A percentile compares a stretch with the other conserved stretches of the same genome.
phyloP scores from a whole-genome alignment of 1,140 invertebrate species.

The Aphis gossypii region DNA sequence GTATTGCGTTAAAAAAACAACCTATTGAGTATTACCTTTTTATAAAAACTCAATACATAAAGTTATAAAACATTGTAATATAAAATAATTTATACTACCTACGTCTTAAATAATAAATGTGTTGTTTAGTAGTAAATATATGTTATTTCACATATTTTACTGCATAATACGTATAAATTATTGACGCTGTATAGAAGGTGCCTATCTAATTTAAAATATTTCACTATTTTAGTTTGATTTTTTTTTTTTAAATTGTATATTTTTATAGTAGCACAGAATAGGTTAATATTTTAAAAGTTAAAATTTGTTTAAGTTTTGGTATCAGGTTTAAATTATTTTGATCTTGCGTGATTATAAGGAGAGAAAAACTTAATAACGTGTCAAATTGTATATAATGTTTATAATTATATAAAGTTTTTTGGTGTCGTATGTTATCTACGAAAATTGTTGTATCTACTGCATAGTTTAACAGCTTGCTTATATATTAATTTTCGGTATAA shows the following conservation, averaged over 20 bases:
- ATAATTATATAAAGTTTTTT: conserved; percentile 16
- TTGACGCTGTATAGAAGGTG: not conserved
- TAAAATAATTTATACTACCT: too few species aligned
- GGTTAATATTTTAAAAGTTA: not conserved
- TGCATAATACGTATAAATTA: not conserved
- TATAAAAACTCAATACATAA: too few species aligned
- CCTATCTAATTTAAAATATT: not conserved
- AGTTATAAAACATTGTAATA: too few species aligned
- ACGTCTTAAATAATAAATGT: too few species aligned
- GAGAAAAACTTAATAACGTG: not conserved
- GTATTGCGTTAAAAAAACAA: too few species aligned
- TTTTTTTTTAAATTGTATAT: not conserved
- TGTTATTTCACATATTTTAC: too few species aligned
- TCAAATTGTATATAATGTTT: not conserved
- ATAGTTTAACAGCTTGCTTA: not conserved
- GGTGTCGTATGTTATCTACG: not conserved
- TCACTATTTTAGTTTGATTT: not conserved
- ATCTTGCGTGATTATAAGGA: not conserved
- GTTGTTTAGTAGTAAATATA: too few species aligned
- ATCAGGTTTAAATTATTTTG: conserved; percentile 5
- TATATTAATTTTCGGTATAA: not conserved
- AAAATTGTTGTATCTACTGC: not conserved
- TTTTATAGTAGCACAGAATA: not conserved
- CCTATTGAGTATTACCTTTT: too few species aligned
- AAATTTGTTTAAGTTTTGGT: not conserved